These are phyloP conservation scores for Oscarella lobularis DNA, from an alignment of 37 sponge, comb jelly and placozoan genomes.

Conservation along the genomic window DNA sequence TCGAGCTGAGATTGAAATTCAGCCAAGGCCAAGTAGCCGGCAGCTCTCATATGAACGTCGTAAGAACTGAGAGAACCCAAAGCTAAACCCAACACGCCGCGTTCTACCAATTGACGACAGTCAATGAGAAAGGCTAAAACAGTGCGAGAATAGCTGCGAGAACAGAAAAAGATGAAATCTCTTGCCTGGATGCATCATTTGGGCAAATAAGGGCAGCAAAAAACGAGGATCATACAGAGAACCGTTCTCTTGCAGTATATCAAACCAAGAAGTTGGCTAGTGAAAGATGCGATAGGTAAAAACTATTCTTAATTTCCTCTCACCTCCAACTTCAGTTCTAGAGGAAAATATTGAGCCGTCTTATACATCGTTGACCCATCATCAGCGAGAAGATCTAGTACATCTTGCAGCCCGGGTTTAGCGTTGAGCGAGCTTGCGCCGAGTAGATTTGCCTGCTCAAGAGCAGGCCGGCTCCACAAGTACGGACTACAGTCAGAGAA, in stretches of 20 bases:
- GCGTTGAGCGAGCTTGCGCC: neutral
- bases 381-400: neutral
- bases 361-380: no score
- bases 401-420: neutral
- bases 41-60: neutral
- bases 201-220: conserved; percentile 2
- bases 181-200: neutral
- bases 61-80: neutral
- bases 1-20: neutral
- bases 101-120: neutral
- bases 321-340: no score
- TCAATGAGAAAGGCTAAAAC: neutral
- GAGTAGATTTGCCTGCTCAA: neutral
- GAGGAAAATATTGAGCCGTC: no score
- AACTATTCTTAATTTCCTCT: no score
- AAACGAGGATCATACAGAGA: conserved; percentile 4
- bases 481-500: no score
- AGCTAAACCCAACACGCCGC: neutral
- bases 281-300: no score
- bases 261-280: no score
- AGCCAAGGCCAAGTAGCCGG: neutral
- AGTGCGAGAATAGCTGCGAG: neutral
- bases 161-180: neutral
- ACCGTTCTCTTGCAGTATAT: no score
- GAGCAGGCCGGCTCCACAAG: neutral